Evolutionary conservation across 1,140 invertebrate genomes (phyloP), one percentile per base, ranked within the genome.

Genomic region (Dryas iulia): DNA sequence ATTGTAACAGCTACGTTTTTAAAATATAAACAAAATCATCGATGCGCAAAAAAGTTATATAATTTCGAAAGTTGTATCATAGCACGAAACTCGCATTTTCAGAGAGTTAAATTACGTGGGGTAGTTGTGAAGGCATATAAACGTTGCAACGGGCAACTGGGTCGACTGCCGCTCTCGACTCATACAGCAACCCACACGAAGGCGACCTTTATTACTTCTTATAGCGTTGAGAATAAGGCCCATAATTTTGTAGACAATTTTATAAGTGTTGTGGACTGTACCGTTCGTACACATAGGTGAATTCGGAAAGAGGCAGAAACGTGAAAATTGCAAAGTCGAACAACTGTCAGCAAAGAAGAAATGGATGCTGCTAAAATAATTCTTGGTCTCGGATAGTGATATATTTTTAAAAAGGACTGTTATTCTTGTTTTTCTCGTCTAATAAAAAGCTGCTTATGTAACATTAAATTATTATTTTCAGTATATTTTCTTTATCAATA

Each of bases 141-240:
- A 83, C 79, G 71, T 80, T 74, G 77, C 69, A 61, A 66, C 57
- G 62, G 70, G 73, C 75, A 85, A 82, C 84, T 83, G 67, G 82
- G 81, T 86, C 82, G 78, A 73, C 77, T 77, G 64, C 72, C 35
- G 69, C 77, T 82, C 82, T 86, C 79, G 74, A 84, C 79, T 75
- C 70, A 66, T 74, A 73, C 74, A 57, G 33, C 23, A 25, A 31
- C 61, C 57, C 35, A 56, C 33, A 53, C 33, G 10, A 52, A 28
- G 31, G 5, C 30, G 60, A 53, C 21, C 11, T 56, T 58, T 18
- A 63, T 28, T 63, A 39, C 14, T 21, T 58, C 60, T 59, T 69
- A 68, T 68, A n/a, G 8, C 28, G 4, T 11, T 33, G 3, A 35
- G 53, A 60, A 61, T 61, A 68, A 57, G 47, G 66, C 28, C 21